Evolutionary conservation across 2,888 invertebrate genomes (phyloP).

Genomic region (Drosophila barbarae): DNA sequence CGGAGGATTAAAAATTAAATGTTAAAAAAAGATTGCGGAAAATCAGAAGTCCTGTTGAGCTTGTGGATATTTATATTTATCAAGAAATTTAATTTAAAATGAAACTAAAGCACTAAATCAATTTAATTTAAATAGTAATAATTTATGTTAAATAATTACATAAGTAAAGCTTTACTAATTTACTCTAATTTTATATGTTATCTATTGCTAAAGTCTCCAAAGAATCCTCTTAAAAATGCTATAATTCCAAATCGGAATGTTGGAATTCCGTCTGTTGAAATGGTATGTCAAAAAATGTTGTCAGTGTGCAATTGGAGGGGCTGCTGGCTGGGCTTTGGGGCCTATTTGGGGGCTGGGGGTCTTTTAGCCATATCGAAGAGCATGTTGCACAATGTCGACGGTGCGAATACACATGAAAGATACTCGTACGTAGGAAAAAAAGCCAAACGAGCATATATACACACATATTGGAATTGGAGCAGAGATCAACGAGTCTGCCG

Average conservation of each 20-base stretch:
- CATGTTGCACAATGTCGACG: slow-evolving; percentile 64
- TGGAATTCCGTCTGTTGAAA: slow-evolving; percentile 5
- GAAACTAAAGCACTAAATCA: too few relatives aligned
- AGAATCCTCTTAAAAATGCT: not conserved
- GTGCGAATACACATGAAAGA: slow-evolving; percentile 32
- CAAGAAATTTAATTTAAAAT: too few relatives aligned
- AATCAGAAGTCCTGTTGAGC: too few relatives aligned
- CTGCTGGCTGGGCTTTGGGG: not conserved
- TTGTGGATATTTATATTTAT: too few relatives aligned
- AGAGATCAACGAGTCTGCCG: slow-evolving; percentile 67
- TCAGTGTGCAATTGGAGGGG: slow-evolving; percentile 11
- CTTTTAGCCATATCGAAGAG: slow-evolving; percentile 44
- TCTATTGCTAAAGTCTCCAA: not conserved
- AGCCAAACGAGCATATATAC: slow-evolving; percentile 17
- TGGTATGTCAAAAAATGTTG: slow-evolving; percentile 4
- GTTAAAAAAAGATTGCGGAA: not conserved
- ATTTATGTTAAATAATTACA: not conserved
- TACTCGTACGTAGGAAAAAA: slow-evolving; percentile 5
- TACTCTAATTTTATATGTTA: too few relatives aligned
- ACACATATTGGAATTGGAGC: slow-evolving; percentile 56
- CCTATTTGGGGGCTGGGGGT: slow-evolving; percentile 21
- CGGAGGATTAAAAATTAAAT: not conserved
- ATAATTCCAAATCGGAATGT: not conserved
- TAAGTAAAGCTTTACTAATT: not conserved
- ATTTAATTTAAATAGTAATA: too few relatives aligned